Evolutionary conservation across 2,797 vertebrate species (phyloP), one percentile per base, ranked within the genome.

Genomic region (Psittacula derbiana): DNA sequence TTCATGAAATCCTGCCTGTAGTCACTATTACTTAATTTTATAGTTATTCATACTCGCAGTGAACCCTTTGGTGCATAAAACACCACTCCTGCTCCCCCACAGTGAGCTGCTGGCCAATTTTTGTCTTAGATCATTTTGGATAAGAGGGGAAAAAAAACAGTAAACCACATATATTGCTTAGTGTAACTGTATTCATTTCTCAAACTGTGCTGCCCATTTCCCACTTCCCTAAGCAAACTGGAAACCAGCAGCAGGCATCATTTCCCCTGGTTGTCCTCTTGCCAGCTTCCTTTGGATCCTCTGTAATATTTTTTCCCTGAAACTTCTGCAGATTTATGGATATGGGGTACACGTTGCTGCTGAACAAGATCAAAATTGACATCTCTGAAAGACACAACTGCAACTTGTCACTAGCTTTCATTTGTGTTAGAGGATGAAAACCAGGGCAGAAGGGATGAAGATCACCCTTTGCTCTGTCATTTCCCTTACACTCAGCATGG

Each of bases 381-480:
- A 55, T 19, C 69, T 57, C 75, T 40, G 30, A 57, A 49, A 58
- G 65, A 31, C 30, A 2, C 2, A 19, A 36, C 41, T 61, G 61
- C 65, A 65, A 0, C 38, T 61, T 62, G 64, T 47, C 72, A 8
- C 28, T 25, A 44, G 9, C 25, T 81, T 61, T 65, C 0, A 3
- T 19, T 70, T 41, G 65, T 36, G 10, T 43, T 3, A 28, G 49
- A 82, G 43, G 36, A 16, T 27, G 67, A 74, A 74, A 11, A 31
- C 18, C 0, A 33, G 49, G 58, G 28, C 73, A 21, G 83, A 21
- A 8, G 24, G 21, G 13, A 36, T 0, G n/a, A 50, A 79, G 73
- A 25, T 52, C 53, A 11, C 41, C 53, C 41, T 28, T 40, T 0
- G 0, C 57, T 66, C 65, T 69, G 41, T 2, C 8, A 13, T 12